Evolutionary conservation across 2,888 invertebrate genomes (phyloP), one percentile per base, ranked within the genome.

Genomic region (Agrypnus murinus): DNA sequence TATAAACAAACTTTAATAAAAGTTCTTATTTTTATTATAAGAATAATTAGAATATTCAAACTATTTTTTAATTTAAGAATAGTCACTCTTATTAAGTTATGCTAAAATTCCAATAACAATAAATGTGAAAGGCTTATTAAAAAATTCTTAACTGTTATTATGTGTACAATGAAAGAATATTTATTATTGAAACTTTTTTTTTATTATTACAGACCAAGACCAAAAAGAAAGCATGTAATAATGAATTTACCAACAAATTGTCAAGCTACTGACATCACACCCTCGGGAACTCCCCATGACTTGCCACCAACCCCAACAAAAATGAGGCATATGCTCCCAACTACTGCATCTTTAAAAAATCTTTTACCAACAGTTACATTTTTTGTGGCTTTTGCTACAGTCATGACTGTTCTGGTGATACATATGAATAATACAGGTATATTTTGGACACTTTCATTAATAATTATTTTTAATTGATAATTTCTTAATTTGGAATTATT

Each of bases 361-460:
- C 58, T 80, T 15, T 59, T 79, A 80, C 93, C 94, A 0, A 90
- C 92, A 34, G 90, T 92, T 53, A 86, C 93, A 74, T 94, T 93
- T 86, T 88, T 94, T 75, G 87, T 93, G 72, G 93, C 93, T 8
- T 94, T 94, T 86, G 92, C 93, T 69, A 92, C 92, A 32, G 94
- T 93, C 32, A 92, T 94, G 91, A 92, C 92, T 9, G 88, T 93
- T 81, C 87, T 94, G 75, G 89, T 94, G 48, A 89, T 94, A 76
- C 94, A 93, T 84, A 93, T 93, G 91, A 92, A 94, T 84, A 93
- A 92, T 78, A 92, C 91, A 86, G 93, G 93, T 93, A 85, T 88
- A 73, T 72, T 48, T 31, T 25, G 5, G 25, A 25, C n/a, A n/a
- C n/a, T n/a, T n/a, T n/a, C n/a, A n/a, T n/a, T n/a, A n/a, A n/a